Conservation (phyloP, 2,888 invertebrate genomes). For the Alviniconcha strummeri region DNA sequence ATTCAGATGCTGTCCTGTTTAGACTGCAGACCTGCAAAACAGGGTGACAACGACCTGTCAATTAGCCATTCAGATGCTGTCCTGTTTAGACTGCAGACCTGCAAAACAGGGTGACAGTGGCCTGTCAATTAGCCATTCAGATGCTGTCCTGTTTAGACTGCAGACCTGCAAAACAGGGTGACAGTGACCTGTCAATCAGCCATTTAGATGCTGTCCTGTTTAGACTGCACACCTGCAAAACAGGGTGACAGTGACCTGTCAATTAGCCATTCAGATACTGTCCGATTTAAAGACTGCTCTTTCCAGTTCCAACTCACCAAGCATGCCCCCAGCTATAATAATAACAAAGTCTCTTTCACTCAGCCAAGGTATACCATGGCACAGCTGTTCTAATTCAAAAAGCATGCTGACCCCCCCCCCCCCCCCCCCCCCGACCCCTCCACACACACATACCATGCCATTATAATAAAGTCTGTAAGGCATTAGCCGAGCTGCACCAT, state of each 20-base stretch:
- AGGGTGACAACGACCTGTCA: not conserved
- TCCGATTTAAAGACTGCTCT: slow-evolving; percentile 76
- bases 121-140: not conserved
- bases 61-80: slow-evolving; percentile 75
- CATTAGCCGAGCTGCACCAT: no score
- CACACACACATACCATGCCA: no score
- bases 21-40: slow-evolving; percentile 83
- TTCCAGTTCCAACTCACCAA: no score
- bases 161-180: slow-evolving; percentile 77
- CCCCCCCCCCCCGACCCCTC: no score
- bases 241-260: not conserved
- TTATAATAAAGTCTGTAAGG: no score
- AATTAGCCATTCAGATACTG: slow-evolving; percentile 72
- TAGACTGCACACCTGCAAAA: slow-evolving; percentile 84
- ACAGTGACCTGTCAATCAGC: not conserved
- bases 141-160: slow-evolving; percentile 90
- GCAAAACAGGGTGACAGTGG: slow-evolving; percentile 25
- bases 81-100: slow-evolving; percentile 92
- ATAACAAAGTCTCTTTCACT: no score
- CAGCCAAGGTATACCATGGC: no score
- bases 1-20: slow-evolving; percentile 83
- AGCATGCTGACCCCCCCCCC: no score
- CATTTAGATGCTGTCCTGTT: no score
- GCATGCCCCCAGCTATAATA: no score
- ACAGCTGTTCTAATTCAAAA: no score